phyloP scores from a whole-genome alignment of 2,113 vertebrate species.

The Engystomops pustulosus region DNA sequence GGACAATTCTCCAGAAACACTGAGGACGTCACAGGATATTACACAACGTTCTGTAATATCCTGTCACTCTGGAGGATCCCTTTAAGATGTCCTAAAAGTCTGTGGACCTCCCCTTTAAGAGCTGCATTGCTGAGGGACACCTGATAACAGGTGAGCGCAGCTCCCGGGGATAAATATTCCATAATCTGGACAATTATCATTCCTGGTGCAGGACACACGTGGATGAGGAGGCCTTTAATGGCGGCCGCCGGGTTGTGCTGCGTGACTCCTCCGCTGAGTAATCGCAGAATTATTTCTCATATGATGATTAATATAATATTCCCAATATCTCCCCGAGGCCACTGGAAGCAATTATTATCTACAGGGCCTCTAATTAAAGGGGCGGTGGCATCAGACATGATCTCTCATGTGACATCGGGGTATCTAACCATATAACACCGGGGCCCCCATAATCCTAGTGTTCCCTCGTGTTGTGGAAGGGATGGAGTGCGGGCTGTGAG shows the following conservation, averaged over 20 bases:
- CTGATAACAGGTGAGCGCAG: no score
- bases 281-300: not conserved
- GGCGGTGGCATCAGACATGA: not conserved
- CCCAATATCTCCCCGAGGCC: not conserved
- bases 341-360: not conserved
- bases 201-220: not conserved
- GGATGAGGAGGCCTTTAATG: not conserved
- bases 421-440: not conserved
- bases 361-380: not conserved
- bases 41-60: not conserved
- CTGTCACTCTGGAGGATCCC: not conserved
- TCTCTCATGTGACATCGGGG: not conserved
- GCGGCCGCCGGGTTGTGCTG: not conserved
- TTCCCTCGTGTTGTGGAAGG: no score
- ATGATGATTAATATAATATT: conserved; percentile 2
- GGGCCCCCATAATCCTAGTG: no score
- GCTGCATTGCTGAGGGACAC: no score
- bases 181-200: not conserved
- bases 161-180: no score
- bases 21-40: no score
- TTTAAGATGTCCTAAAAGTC: no score
- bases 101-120: no score
- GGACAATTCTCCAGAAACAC: no score
- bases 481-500: no score
- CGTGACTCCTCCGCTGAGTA: not conserved